These are phyloP conservation scores for Apogon talboti DNA, from an alignment of 2,797 vertebrate genomes.

Conservation along the genomic window DNA sequence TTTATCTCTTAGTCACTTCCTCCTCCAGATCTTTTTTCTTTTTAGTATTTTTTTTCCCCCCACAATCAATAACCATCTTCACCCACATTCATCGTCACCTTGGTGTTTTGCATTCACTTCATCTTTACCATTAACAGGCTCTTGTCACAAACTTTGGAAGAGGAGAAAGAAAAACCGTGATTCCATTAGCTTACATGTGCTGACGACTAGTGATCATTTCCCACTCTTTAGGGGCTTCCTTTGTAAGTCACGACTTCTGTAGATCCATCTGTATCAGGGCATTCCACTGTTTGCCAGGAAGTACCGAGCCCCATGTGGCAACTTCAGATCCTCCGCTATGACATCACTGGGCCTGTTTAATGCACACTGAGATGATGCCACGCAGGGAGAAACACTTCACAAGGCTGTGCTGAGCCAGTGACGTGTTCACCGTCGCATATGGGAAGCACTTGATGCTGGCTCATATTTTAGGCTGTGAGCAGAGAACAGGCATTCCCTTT, in stretches of 20 bases:
- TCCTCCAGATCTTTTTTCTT: conserved; percentile 24
- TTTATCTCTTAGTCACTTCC: conserved; percentile 52
- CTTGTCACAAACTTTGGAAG: background rate
- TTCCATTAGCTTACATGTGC: background rate
- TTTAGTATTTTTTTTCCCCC: too few relatives aligned
- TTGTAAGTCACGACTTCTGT: conserved; percentile 28
- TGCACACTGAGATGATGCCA: conserved; percentile 9
- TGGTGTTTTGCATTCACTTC: conserved; percentile 1
- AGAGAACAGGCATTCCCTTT: conserved; percentile 69
- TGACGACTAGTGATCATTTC: background rate
- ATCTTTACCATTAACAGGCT: conserved; percentile 18
- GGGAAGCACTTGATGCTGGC: conserved; percentile 17
- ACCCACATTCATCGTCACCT: conserved; percentile 9
- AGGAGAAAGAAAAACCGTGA: background rate
- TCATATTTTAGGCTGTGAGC: conserved; percentile 41
- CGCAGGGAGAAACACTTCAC: conserved; percentile 51
- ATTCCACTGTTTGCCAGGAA: conserved; percentile 35
- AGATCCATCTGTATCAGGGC: conserved; percentile 9
- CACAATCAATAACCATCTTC: conserved; percentile 43
- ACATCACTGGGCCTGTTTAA: conserved; percentile 33
- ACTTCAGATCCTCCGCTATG: conserved; percentile 40
- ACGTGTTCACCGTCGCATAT: conserved; percentile 9
- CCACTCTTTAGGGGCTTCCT: background rate
- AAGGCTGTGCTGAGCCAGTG: conserved; percentile 37
- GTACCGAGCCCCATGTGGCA: conserved; percentile 18